Evolutionary conservation across 2,888 invertebrate genomes (phyloP), one percentile per base, ranked within the genome.

Genomic region (Harpalus rufipes): DNA sequence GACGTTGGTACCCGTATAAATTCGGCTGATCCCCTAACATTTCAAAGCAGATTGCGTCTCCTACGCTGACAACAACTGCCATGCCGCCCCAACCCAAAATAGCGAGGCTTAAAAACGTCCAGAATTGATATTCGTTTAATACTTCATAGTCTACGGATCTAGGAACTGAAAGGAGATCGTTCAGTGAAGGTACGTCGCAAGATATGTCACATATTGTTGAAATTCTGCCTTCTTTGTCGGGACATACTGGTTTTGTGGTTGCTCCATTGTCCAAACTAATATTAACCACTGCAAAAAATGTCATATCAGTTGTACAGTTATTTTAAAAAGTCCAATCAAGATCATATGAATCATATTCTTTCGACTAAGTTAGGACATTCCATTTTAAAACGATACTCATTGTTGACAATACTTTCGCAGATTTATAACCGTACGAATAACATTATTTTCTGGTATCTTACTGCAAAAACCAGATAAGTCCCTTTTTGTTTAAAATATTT

Each of bases 1-100:
- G 92, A 63, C 97, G 93, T 90, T 98, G 98, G 87, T 95, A 94
- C 0, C 98, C 98, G 90, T 97, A 98, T 32, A 94, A 92, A 72
- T 95, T 93, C n/a, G 94, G 93, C 81, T 94, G 93, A 4, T 95
- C 94, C 68, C 95, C 96, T 25, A 98, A 92, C 79, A 96, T 92
- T 88, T 96, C 94, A 90, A 97, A 97, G 89, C 97, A 97, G 86
- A 98, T 96, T 0, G 97, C 96, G 92, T 98, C 98, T 0, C 96
- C 96, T 82, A 98, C 94, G 86, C 96, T 97, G 16, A 97, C 96
- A 1, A 96, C 95, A 0, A 97, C 95, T 0, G 97, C 96, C 93
- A 97, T 96, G 1, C 96, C 95, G 25, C 96, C 91, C 95, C 97
- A 97, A 85, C 95, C 96, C 10, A 95, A 88, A n/a, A 96, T 93